Evolutionary conservation across 2,797 vertebrate species (phyloP), one percentile per base, ranked within the genome.

Genomic region (Sebastes nivosus): DNA sequence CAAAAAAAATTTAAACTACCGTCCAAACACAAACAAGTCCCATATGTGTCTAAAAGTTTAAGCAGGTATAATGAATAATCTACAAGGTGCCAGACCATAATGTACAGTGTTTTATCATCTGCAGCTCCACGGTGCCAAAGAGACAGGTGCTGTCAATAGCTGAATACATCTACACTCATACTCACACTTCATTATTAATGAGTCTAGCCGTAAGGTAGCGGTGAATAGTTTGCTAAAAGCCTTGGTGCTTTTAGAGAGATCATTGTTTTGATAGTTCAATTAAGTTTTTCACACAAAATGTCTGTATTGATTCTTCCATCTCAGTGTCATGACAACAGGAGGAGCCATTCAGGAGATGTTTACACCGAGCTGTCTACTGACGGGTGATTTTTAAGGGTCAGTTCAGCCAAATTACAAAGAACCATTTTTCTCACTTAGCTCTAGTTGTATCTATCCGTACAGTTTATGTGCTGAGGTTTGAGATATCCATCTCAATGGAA

Each of bases 221-320:
- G n/a, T 55, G 25, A 64, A 57, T 38, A 27, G 20, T 24, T 24
- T 65, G 32, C 66, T 72, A 16, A 83, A 88, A 86, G 86, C 82
- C 29, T 5, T 1, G 8, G 1, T 20, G 65, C 68, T 77, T 78
- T 78, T 50, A 63, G 8, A 74, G 29, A 32, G 12, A 9, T 67
- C 13, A 7, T 46, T 34, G 50, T 64, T 54, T 74, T 75, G 18
- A 74, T 74, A 25, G 20, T 68, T 78, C 79, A 72, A 34, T 68
- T 68, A 32, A 9, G 5, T 54, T 80, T 75, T 87, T 69, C 38
- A 57, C 58, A 67, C 27, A 27, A 7, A 72, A 59, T 10, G 32
- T 72, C 50, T 59, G 3, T n/a, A 80, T 77, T 61, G 81, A 87
- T 83, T 80, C 66, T 68, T 69, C 64, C 50, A 52, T 61, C 59